phyloP scores from a whole-genome alignment of 2,888 invertebrate genomes.

The Molorchus minor region DNA sequence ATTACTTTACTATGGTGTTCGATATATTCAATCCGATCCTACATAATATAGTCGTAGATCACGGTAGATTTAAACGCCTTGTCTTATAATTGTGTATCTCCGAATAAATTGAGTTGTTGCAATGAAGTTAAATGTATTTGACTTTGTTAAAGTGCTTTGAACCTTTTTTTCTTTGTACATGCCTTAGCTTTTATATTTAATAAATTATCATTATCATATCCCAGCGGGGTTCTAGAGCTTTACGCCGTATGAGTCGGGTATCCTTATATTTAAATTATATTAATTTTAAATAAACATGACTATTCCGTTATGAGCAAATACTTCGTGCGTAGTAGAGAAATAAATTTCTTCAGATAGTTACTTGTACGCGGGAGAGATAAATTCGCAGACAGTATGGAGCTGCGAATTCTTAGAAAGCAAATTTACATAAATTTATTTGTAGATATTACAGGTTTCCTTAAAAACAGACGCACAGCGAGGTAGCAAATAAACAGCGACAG shows the following conservation, averaged over 20 bases:
- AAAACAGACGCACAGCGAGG: neutral
- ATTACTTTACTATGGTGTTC: no score
- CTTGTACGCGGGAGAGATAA: neutral
- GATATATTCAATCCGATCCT: no score
- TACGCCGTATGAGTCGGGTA: neutral
- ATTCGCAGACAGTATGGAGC: conserved; percentile 4
- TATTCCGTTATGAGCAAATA: neutral
- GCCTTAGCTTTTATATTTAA: no score
- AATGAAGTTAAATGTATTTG: no score
- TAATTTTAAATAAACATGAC: neutral
- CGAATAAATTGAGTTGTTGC: no score
- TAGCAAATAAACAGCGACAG: conserved; percentile 28
- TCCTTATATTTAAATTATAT: neutral
- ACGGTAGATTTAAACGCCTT: no score
- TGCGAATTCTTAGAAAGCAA: neutral
- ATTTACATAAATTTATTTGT: conserved; percentile 1
- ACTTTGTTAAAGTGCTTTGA: no score
- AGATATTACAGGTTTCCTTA: neutral
- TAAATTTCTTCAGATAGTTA: neutral
- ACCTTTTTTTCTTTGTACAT: no score
- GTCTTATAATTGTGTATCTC: no score
- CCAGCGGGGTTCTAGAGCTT: no score
- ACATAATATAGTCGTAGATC: no score
- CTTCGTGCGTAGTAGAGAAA: neutral
- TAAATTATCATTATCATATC: no score